A percentile compares a stretch with the other conserved stretches of the same genome.
Evolutionary conservation across 2,113 vertebrate genomes (phyloP).

Genomic region (Aegithalos caudatus): DNA sequence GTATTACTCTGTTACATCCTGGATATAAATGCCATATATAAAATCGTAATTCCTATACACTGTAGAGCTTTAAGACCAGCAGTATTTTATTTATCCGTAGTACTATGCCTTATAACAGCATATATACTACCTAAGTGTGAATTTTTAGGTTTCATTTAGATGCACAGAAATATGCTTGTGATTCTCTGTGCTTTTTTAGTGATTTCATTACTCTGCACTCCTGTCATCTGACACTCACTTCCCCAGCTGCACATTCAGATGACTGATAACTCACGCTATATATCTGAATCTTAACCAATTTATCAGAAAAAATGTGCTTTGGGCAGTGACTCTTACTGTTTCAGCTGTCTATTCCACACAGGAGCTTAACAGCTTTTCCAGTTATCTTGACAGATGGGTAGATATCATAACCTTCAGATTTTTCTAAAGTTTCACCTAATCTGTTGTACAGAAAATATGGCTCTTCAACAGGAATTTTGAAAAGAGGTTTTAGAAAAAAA

Average conservation of each 20-base stretch:
- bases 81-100: neutral
- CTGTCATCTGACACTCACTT: neutral
- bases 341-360: neutral
- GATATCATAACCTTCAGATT: neutral
- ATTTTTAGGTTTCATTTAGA: neutral
- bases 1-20: neutral
- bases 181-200: neutral
- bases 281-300: neutral
- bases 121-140: neutral
- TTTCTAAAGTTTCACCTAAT: neutral
- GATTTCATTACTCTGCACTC: neutral
- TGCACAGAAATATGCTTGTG: neutral
- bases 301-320: neutral
- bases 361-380: neutral
- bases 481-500: neutral
- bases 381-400: neutral
- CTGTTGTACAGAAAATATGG: neutral
- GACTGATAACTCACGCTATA: neutral
- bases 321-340: neutral
- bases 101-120: neutral
- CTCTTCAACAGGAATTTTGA: neutral
- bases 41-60: neutral
- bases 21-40: neutral
- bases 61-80: neutral
- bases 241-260: neutral